A percentile compares a stretch with the other conserved stretches of the same genome.
Evolutionary conservation across 2,888 invertebrate genomes (phyloP).

Genomic region (Philhelius pedissequus): DNA sequence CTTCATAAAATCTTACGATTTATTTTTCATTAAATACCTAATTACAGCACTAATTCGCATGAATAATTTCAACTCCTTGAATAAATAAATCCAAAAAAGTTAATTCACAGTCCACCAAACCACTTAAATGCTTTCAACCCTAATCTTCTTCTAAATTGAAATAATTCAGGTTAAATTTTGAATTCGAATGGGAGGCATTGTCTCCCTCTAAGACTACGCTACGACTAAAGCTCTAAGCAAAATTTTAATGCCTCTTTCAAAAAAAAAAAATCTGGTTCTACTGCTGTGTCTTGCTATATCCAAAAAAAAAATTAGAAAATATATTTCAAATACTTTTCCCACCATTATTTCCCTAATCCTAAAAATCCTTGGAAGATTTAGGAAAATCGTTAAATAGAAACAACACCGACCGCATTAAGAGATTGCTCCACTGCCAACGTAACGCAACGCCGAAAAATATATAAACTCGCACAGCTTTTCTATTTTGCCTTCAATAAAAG

Average conservation of each 20-base stretch:
- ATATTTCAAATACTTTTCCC: conserved; percentile 62
- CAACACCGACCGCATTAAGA: conserved; percentile 61
- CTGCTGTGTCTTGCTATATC: neutral
- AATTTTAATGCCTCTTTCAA: conserved; percentile 23
- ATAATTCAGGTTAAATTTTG: conserved; percentile 49
- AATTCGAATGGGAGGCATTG: neutral
- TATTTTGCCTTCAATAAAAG: conserved; percentile 37
- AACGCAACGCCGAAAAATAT: neutral
- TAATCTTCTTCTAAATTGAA: conserved; percentile 43
- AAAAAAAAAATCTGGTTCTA: conserved; percentile 1
- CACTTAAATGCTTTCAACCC: conserved; percentile 25
- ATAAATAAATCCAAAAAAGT: conserved; percentile 13
- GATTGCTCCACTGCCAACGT: conserved; percentile 14
- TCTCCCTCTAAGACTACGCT: too few relatives aligned
- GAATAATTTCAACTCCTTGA: conserved; percentile 20
- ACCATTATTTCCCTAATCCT: conserved; percentile 55
- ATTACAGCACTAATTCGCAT: conserved; percentile 16
- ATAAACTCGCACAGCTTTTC: conserved; percentile 10
- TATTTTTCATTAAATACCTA: conserved; percentile 11
- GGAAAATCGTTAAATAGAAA: conserved; percentile 59
- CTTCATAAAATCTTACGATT: conserved; percentile 1
- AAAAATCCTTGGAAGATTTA: conserved; percentile 47
- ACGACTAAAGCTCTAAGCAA: neutral
- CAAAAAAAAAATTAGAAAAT: conserved; percentile 13
- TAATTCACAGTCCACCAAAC: conserved; percentile 32